phyloP scores from a whole-genome alignment of 2,797 vertebrate species.

The Lateolabrax maculatus region DNA sequence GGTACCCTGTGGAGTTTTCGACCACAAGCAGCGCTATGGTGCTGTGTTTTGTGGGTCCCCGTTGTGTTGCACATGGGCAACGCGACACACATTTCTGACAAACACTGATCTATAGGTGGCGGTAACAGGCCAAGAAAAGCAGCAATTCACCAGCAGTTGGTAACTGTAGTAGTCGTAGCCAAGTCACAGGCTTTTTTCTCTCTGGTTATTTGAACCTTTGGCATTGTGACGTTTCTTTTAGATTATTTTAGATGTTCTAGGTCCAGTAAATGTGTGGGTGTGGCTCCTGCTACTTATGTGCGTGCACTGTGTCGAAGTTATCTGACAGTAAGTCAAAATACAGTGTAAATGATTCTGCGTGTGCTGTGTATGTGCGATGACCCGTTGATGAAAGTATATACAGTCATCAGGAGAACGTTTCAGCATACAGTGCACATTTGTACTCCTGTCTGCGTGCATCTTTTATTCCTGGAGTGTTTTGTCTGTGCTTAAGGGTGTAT shows the following conservation, averaged over 20 bases:
- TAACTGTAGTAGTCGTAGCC: neutral
- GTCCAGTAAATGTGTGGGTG: slow-evolving; percentile 4
- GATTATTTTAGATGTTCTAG: neutral
- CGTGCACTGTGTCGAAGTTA: slow-evolving; percentile 4
- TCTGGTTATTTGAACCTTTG: neutral
- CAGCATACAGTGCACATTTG: neutral
- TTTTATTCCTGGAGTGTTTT: slow-evolving; percentile 20
- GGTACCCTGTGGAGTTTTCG: neutral
- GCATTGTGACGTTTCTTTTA: neutral
- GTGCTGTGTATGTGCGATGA: slow-evolving; percentile 15
- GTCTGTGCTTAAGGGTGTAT: slow-evolving; percentile 34
- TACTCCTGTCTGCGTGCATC: neutral
- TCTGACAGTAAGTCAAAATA: neutral
- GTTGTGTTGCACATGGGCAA: neutral
- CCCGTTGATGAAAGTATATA: neutral
- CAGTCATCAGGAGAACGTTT: slow-evolving; percentile 3
- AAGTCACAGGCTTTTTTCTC: neutral
- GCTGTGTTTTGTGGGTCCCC: neutral
- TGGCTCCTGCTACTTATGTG: slow-evolving; percentile 19
- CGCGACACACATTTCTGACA: neutral
- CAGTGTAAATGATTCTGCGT: slow-evolving; percentile 3
- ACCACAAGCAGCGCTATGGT: neutral
- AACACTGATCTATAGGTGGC: neutral
- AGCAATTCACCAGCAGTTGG: neutral
- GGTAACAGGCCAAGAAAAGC: neutral